A percentile compares a stretch with the other conserved stretches of the same genome.
Evolutionary conservation across 2,113 vertebrate species (phyloP).

Genomic region (Turnix velox): DNA sequence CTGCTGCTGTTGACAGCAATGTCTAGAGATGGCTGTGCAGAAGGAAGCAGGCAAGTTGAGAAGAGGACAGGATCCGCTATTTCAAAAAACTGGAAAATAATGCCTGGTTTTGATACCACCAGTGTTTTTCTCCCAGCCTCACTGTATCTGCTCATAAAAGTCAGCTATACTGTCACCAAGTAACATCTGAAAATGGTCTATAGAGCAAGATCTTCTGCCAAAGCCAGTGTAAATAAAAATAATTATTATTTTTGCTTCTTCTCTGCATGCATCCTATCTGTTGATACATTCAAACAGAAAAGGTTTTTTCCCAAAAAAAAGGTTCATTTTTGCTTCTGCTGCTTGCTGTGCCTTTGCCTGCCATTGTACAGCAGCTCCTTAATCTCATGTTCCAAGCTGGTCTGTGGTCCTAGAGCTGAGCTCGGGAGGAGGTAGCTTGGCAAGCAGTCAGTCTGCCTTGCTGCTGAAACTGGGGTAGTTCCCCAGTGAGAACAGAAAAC

Average conservation of each 20-base stretch:
- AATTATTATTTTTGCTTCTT: neutral
- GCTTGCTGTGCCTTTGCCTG: neutral
- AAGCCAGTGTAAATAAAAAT: neutral
- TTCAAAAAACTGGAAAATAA: neutral
- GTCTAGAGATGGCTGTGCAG: neutral
- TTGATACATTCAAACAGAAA: neutral
- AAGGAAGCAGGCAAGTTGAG: neutral
- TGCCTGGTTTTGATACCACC: neutral
- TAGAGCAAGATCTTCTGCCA: neutral
- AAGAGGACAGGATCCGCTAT: neutral
- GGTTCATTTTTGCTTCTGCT: neutral
- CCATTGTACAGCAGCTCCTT: neutral
- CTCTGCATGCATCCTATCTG: neutral
- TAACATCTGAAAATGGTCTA: neutral
- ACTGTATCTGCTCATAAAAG: neutral
- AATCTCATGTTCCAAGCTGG: neutral
- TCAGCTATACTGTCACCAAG: neutral
- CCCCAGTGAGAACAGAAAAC: neutral
- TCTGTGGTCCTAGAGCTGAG: neutral
- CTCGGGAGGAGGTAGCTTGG: neutral
- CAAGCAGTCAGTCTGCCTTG: neutral
- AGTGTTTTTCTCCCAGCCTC: neutral
- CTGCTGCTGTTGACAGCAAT: neutral
- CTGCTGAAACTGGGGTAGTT: conserved; percentile 30
- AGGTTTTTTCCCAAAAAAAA: neutral